Evolutionary conservation across 1,140 invertebrate species (phyloP).

Genomic region (Meteorus sp.): DNA sequence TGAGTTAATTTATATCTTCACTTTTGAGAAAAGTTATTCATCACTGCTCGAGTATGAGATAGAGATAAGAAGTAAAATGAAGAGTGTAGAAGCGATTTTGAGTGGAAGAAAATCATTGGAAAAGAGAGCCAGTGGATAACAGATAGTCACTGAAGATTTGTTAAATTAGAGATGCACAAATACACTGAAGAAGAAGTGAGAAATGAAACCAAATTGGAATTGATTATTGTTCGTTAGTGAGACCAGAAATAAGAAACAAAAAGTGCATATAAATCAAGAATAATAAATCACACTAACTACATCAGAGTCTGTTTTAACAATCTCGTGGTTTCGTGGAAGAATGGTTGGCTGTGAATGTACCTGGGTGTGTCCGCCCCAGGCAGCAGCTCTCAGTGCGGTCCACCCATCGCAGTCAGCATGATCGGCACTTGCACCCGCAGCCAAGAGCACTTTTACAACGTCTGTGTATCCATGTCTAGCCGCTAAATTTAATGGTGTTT

Average conservation of each 20-base stretch:
- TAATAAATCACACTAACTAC: slow-evolving; percentile 38
- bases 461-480: slow-evolving; percentile 78
- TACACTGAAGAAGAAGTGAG: no score
- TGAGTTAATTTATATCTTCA: no score
- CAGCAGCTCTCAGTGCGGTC: slow-evolving; percentile 84
- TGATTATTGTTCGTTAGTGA: no score
- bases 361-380: slow-evolving; percentile 92
- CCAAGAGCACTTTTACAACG: slow-evolving; percentile 71
- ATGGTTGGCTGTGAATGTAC: slow-evolving; percentile 55
- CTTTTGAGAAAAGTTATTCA: no score
- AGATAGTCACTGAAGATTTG: no score
- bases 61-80: no score
- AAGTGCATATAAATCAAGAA: slow-evolving; percentile 29
- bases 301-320: slow-evolving; percentile 34
- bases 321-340: slow-evolving; percentile 30
- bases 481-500: slow-evolving; percentile 81
- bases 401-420: slow-evolving; percentile 87
- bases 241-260: neutral
- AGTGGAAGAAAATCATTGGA: no score
- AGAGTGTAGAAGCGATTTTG: no score
- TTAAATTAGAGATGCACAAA: no score
- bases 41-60: no score
- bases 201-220: no score
- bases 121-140: no score
- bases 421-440: slow-evolving; percentile 77